Percentiles rank a stretch among this genome's conserved stretches.
Conservation (phyloP, 2,888 invertebrate species). For the Marasmarcha lunaedactyla region DNA sequence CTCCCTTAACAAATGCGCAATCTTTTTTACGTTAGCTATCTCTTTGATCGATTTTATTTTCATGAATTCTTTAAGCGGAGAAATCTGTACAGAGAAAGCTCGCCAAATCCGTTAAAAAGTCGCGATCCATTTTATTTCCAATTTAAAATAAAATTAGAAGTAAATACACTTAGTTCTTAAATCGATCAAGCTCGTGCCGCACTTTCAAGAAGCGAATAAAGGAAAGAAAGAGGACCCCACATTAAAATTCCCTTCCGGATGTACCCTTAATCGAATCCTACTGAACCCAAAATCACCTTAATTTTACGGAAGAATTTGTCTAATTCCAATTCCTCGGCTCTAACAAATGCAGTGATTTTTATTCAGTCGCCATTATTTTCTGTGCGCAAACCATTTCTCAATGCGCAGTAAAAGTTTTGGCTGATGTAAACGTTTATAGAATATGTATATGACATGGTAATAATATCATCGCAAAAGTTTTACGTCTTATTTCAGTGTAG, state of each 20-base stretch:
- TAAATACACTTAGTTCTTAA: conserved; percentile 59
- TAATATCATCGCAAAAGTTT: too few relatives aligned
- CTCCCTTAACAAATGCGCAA: too few relatives aligned
- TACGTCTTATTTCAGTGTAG: too few relatives aligned
- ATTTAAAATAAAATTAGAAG: conserved; percentile 65
- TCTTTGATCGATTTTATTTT: conserved; percentile 40
- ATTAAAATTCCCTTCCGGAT: conserved; percentile 42
- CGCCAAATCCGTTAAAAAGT: conserved; percentile 27
- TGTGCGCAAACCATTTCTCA: neutral
- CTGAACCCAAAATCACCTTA: conserved; percentile 53
- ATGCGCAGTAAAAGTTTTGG: too few relatives aligned
- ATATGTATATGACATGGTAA: too few relatives aligned
- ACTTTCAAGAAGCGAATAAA: conserved; percentile 34
- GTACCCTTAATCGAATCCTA: conserved; percentile 62
- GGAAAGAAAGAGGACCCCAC: conserved; percentile 39
- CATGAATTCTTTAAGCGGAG: conserved; percentile 34
- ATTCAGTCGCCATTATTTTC: conserved; percentile 37
- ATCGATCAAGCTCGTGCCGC: conserved; percentile 49
- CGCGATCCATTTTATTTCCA: conserved; percentile 56
- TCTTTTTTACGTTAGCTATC: neutral
- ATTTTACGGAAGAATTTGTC: conserved; percentile 69
- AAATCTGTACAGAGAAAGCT: conserved; percentile 30
- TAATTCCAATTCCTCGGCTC: conserved; percentile 66
- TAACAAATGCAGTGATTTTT: conserved; percentile 66
- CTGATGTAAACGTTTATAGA: too few relatives aligned